These are phyloP conservation scores for Acrossocheilus fasciatus DNA, from an alignment of 2,797 vertebrate genomes.

Conservation along the genomic window DNA sequence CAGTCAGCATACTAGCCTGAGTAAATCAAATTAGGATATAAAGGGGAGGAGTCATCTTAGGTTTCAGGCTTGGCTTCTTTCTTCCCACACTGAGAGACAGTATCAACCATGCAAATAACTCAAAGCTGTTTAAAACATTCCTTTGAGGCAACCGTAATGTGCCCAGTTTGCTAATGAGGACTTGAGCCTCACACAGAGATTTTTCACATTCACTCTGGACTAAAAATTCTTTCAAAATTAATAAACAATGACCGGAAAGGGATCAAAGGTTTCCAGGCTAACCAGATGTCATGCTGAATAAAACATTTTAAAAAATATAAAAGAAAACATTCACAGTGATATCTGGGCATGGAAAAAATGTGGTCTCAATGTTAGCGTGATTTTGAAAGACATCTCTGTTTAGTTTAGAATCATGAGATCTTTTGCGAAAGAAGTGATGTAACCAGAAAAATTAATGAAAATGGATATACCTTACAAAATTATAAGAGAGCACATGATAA, in stretches of 20 bases:
- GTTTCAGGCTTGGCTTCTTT: neutral
- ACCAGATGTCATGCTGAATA: slow-evolving; percentile 13
- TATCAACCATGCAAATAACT: neutral
- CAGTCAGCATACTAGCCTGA: too few relatives aligned
- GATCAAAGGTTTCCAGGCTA: slow-evolving; percentile 20
- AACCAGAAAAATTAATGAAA: neutral
- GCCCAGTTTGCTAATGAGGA: slow-evolving; percentile 21
- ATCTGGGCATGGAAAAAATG: neutral
- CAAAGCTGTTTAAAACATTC: slow-evolving; percentile 20
- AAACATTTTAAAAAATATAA: neutral
- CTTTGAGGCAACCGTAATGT: neutral
- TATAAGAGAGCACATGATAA: neutral
- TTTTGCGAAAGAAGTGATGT: neutral
- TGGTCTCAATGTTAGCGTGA: neutral
- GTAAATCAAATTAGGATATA: neutral
- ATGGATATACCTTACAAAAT: neutral
- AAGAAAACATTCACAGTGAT: neutral
- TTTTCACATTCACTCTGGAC: neutral
- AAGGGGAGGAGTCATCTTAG: neutral
- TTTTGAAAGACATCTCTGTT: neutral
- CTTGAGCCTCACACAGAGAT: neutral
- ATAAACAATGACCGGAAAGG: slow-evolving; percentile 14
- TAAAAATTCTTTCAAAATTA: slow-evolving; percentile 14
- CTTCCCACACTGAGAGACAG: neutral
- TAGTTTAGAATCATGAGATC: neutral